Evolutionary conservation across 2,797 vertebrate species (phyloP).

Genomic region (Tachyglossus aculeatus): DNA sequence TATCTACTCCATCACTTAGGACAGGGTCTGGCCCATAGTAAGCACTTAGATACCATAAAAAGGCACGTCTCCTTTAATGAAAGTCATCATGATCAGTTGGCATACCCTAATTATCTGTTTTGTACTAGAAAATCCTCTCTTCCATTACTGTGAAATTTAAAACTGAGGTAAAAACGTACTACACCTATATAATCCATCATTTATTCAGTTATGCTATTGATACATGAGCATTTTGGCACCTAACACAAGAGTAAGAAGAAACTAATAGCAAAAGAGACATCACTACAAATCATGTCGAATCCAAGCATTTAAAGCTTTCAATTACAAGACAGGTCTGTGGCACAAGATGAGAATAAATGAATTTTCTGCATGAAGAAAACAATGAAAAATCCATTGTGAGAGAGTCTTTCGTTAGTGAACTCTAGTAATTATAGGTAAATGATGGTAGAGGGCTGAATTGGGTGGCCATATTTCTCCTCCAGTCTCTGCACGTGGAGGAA

Average conservation of each 20-base stretch:
- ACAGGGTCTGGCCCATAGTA: too few relatives aligned
- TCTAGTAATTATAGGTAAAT: conserved; percentile 48
- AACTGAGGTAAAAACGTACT: neutral
- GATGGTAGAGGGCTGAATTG: conserved; percentile 20
- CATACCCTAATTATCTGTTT: too few relatives aligned
- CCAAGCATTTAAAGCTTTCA: conserved; percentile 25
- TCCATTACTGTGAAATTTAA: conserved; percentile 8
- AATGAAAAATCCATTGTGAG: conserved; percentile 44
- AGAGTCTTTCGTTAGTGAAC: conserved; percentile 40
- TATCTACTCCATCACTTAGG: too few relatives aligned
- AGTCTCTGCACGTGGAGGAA: conserved; percentile 25
- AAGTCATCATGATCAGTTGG: too few relatives aligned
- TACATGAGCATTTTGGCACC: neutral
- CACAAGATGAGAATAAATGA: conserved; percentile 46
- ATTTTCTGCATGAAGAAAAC: conserved; percentile 47
- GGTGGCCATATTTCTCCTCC: conserved; percentile 38
- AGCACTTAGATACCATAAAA: too few relatives aligned
- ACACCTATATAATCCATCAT: neutral
- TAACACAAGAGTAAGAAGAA: neutral
- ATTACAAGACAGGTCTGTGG: conserved; percentile 31
- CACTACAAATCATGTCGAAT: conserved; percentile 23
- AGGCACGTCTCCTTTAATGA: too few relatives aligned
- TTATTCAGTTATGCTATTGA: neutral
- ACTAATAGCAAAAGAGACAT: conserved; percentile 9
- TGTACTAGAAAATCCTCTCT: conserved; percentile 24